Evolutionary conservation across 2,113 vertebrate genomes (phyloP).

Genomic region (Cichladusa arquata): DNA sequence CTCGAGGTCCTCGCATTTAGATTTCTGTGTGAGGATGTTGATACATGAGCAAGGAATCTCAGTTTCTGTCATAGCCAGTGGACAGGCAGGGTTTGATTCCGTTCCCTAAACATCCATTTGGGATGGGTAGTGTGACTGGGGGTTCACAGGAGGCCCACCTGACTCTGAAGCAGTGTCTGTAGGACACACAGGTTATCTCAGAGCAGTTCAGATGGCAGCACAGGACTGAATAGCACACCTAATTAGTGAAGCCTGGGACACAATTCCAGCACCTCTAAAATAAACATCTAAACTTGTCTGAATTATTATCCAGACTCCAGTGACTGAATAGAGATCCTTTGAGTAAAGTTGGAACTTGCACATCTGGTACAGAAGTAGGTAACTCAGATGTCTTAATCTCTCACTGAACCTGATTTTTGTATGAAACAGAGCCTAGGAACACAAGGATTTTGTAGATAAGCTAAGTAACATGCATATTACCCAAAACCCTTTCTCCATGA

Average conservation of each 20-base stretch:
- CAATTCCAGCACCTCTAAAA: neutral
- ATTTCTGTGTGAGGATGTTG: neutral
- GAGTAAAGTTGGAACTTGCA: neutral
- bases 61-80: neutral
- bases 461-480: neutral
- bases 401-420: neutral
- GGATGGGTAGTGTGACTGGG: neutral
- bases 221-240: neutral
- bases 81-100: neutral
- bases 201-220: neutral
- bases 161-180: neutral
- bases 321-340: neutral
- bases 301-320: neutral
- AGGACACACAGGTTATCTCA: neutral
- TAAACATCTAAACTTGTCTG: neutral
- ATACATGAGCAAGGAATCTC: neutral
- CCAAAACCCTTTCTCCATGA: neutral
- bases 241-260: neutral
- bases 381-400: neutral
- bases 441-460: neutral
- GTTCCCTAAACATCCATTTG: neutral
- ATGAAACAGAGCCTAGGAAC: neutral
- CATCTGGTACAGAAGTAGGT: neutral
- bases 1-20: accelerated
- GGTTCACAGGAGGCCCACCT: neutral